A percentile compares a stretch with the other conserved stretches of the same genome.
phyloP scores from a whole-genome alignment of 2,888 invertebrate species.

The Latrodectus hesperus region DNA sequence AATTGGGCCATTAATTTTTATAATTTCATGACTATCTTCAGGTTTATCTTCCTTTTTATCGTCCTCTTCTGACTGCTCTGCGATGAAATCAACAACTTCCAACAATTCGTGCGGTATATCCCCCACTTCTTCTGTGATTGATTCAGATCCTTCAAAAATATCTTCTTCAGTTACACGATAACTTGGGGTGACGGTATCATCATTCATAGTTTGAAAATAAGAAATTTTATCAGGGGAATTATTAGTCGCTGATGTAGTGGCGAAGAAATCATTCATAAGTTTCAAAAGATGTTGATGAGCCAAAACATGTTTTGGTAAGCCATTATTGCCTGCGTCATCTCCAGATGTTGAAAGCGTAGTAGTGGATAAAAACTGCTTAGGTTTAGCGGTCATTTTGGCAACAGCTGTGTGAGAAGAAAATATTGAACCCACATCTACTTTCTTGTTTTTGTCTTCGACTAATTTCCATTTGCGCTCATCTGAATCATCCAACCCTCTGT shows the following conservation, averaged over 20 bases:
- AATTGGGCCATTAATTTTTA: constrained; percentile 54
- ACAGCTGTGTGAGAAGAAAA: constrained; percentile 10
- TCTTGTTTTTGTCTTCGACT: constrained; percentile 12
- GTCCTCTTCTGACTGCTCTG: constrained; percentile 34
- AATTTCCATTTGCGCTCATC: constrained; percentile 41
- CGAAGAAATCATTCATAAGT: constrained; percentile 63
- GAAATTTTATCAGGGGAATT: background rate
- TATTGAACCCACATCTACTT: constrained; percentile 53
- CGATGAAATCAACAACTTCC: constrained; percentile 52
- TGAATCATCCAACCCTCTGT: background rate
- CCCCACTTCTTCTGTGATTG: constrained; percentile 38
- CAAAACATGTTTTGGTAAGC: constrained; percentile 2
- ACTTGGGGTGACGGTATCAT: constrained; percentile 12
- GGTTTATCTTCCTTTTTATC: constrained; percentile 26
- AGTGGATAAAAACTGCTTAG: constrained; percentile 18
- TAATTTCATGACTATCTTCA: constrained; percentile 51
- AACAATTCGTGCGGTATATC: constrained; percentile 54
- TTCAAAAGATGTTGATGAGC: constrained; percentile 62
- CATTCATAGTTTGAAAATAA: background rate
- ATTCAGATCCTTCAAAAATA: constrained; percentile 40
- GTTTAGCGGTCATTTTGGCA: constrained; percentile 16
- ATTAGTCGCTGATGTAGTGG: constrained; percentile 28
- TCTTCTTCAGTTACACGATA: constrained; percentile 53
- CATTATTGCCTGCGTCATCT: background rate
- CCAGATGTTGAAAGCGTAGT: constrained; percentile 9